Conservation (phyloP, 2,113 vertebrate genomes). For the Sinocyclocheilus maitianheensis region DNA sequence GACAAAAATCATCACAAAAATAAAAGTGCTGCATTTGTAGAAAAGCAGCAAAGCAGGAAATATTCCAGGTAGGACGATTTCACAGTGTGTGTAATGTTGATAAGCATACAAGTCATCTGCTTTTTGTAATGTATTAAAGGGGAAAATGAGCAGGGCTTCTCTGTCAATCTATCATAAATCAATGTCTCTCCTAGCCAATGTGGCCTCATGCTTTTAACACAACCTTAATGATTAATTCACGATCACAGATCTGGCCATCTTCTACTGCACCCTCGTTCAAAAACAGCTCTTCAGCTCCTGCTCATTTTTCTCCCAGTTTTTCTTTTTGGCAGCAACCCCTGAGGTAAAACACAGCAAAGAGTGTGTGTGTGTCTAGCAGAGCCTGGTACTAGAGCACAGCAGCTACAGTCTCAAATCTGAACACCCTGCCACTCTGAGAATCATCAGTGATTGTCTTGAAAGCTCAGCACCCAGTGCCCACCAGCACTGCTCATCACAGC, state of each 20-base stretch:
- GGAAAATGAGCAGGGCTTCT: background rate
- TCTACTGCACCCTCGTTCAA: background rate
- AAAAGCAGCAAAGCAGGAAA: constrained; percentile 22
- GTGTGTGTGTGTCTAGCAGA: background rate
- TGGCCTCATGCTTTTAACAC: constrained; percentile 54
- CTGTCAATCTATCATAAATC: constrained; percentile 49
- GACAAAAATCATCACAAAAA: background rate
- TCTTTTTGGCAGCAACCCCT: constrained; percentile 12
- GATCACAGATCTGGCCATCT: constrained; percentile 22
- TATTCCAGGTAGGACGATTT: background rate
- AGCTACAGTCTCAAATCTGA: constrained; percentile 42
- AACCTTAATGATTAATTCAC: constrained; percentile 63
- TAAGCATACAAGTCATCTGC: constrained; percentile 2
- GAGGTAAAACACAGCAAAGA: background rate
- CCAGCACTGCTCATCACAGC: background rate
- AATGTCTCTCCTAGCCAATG: constrained; percentile 29
- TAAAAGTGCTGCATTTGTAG: background rate
- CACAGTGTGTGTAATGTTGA: background rate
- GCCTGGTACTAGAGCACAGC: background rate
- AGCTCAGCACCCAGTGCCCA: constrained; percentile 51
- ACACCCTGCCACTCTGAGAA: constrained; percentile 7
- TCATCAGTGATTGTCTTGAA: constrained; percentile 16
- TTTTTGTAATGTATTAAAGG: background rate
- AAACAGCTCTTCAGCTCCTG: background rate
- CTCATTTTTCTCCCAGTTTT: constrained; percentile 11